phyloP scores from a whole-genome alignment of 1,140 invertebrate species.

The Pachypeltis micranthus region DNA sequence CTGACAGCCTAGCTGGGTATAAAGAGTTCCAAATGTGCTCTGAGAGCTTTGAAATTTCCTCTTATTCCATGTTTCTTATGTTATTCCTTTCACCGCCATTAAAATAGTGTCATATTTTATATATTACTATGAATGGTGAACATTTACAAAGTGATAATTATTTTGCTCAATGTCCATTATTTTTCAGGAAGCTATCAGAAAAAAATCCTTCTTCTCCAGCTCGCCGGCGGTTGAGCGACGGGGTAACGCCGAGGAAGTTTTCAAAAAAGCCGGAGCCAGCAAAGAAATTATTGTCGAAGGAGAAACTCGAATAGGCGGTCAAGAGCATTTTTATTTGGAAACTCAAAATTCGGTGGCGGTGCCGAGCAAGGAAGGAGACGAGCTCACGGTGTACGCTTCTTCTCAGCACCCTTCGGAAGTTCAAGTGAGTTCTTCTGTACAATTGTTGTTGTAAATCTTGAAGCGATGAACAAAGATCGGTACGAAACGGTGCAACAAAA shows the following conservation, averaged over 20 bases:
- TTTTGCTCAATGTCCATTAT: too few relatives aligned
- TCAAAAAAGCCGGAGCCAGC: constrained; percentile 37
- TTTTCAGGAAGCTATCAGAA: constrained; percentile 55
- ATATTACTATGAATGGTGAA: too few relatives aligned
- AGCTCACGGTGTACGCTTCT: constrained; percentile 72
- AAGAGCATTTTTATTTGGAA: constrained; percentile 95
- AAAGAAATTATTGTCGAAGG: constrained; percentile 45
- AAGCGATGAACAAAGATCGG: too few relatives aligned
- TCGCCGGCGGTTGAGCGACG: constrained; percentile 41
- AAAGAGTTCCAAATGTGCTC: too few relatives aligned
- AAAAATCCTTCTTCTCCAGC: constrained; percentile 51
- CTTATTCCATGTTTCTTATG: too few relatives aligned
- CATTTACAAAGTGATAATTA: too few relatives aligned
- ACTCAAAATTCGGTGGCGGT: constrained; percentile 65
- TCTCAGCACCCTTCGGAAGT: constrained; percentile 71
- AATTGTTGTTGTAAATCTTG: too few relatives aligned
- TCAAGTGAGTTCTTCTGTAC: constrained; percentile 36
- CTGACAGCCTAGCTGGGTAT: too few relatives aligned
- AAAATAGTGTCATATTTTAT: constrained; percentile 2
- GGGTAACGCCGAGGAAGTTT: constrained; percentile 55
- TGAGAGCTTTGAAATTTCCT: too few relatives aligned
- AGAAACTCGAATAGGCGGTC: constrained; percentile 69
- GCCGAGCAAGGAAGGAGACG: constrained; percentile 66
- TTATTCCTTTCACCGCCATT: too few relatives aligned
- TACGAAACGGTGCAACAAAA: too few relatives aligned